Evolutionary conservation across 1,140 invertebrate genomes (phyloP).

Genomic region (Drosophila lini): DNA sequence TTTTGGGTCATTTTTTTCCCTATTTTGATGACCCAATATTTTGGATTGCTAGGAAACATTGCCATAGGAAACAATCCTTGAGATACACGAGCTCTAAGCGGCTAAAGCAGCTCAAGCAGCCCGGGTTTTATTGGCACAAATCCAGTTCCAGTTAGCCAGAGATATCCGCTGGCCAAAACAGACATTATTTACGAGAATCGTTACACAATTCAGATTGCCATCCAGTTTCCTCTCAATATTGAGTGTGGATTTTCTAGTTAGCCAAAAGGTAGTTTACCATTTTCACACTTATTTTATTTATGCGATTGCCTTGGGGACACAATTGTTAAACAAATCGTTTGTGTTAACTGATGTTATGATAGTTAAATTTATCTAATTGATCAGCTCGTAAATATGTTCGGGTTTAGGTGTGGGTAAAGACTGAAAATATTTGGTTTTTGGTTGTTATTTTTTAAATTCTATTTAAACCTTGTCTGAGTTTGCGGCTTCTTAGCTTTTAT

Average conservation of each 20-base stretch:
- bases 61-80: conserved; percentile 25
- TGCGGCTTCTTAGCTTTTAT: not conserved
- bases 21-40: too few species aligned
- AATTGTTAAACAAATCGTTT: conserved; percentile 15
- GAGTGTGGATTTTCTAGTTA: not conserved
- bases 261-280: conserved; percentile 13
- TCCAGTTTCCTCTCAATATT: conserved; percentile 16
- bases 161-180: conserved; percentile 34
- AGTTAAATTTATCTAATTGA: conserved; percentile 7
- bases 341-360: conserved; percentile 25
- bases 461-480: not conserved
- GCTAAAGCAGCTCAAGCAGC: conserved; percentile 56
- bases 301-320: conserved; percentile 6
- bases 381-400: not conserved
- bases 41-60: not conserved
- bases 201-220: conserved; percentile 47
- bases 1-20: not conserved
- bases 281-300: conserved; percentile 24
- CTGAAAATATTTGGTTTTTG: not conserved
- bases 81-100: conserved; percentile 3
- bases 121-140: conserved; percentile 61
- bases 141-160: conserved; percentile 33
- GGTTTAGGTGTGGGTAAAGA: not conserved
- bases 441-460: not conserved
- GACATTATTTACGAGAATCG: conserved; percentile 61